A percentile compares a stretch with the other conserved stretches of the same genome.
Conservation (phyloP, 2,797 vertebrate species). For the Trachurus trachurus region DNA sequence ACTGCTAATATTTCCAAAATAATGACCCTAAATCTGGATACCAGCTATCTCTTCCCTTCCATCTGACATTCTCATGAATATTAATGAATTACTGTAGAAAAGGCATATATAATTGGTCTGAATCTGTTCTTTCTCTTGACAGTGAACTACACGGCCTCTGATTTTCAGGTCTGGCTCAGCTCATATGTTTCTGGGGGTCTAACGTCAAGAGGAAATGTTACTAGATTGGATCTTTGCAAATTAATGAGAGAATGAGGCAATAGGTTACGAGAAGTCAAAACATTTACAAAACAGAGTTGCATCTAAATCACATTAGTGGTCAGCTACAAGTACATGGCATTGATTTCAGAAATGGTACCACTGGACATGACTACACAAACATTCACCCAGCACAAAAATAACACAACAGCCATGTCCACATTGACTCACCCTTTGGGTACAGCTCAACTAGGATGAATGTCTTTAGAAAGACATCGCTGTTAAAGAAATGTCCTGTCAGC, state of each 20-base stretch:
- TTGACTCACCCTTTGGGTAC: not conserved
- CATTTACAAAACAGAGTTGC: conserved; percentile 28
- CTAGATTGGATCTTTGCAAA: conserved; percentile 29
- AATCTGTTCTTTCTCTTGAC: conserved; percentile 14
- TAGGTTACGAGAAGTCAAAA: conserved; percentile 16
- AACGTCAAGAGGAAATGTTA: conserved; percentile 1
- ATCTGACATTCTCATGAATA: conserved; percentile 52
- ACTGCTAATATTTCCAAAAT: conserved; percentile 54
- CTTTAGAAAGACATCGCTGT: not conserved
- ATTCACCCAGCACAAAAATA: not conserved
- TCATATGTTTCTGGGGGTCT: conserved; percentile 24
- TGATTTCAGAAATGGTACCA: conserved; percentile 8
- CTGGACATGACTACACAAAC: not conserved
- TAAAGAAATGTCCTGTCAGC: not conserved
- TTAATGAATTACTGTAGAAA: conserved; percentile 39
- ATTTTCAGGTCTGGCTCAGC: conserved; percentile 22
- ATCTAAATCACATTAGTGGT: conserved; percentile 31
- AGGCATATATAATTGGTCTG: conserved; percentile 12
- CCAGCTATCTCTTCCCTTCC: conserved; percentile 29
- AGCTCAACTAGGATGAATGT: not conserved
- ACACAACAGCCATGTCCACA: not conserved
- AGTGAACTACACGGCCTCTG: not conserved
- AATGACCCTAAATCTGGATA: conserved; percentile 46
- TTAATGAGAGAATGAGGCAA: conserved; percentile 36
- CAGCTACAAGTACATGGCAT: conserved; percentile 6